These are phyloP conservation scores for Coenonympha glycerion DNA, from an alignment of 2,888 invertebrate species.

Conservation along the genomic window DNA sequence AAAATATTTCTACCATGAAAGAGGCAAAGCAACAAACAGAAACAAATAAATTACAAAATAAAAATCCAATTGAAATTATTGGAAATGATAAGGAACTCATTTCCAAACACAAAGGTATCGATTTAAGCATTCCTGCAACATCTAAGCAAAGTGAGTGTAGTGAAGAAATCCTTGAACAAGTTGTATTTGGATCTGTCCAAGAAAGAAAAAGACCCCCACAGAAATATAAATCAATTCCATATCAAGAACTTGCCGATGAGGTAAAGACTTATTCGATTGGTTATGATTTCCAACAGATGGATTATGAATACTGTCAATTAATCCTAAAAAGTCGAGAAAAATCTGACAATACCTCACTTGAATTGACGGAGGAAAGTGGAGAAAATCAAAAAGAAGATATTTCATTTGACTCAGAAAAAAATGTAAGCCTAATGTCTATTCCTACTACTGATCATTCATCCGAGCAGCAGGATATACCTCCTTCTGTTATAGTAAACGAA, in stretches of 20 bases:
- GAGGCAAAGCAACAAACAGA: background rate
- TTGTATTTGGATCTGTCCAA: slow-evolving; percentile 79
- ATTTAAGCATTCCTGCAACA: slow-evolving; percentile 10
- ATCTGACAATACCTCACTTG: background rate
- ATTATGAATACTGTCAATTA: slow-evolving; percentile 50
- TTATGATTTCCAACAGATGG: slow-evolving; percentile 49
- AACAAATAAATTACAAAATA: background rate
- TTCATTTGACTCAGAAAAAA: background rate
- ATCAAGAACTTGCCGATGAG: slow-evolving; percentile 52
- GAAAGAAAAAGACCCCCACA: slow-evolving; percentile 54
- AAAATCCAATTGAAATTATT: background rate
- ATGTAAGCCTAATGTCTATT: background rate
- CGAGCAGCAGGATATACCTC: background rate
- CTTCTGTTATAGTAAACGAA: background rate
- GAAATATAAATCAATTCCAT: slow-evolving; percentile 41
- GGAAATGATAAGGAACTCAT: background rate
- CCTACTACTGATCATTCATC: background rate
- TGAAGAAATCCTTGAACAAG: slow-evolving; percentile 63
- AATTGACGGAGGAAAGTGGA: no score
- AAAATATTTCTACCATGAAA: background rate
- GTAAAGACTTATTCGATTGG: slow-evolving; percentile 54
- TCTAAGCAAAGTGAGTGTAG: slow-evolving; percentile 23
- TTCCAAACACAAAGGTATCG: background rate
- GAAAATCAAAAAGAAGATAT: slow-evolving; percentile 2
- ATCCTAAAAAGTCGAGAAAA: slow-evolving; percentile 34